Conservation (phyloP, 2,888 invertebrate species). For the Arge pagana region DNA sequence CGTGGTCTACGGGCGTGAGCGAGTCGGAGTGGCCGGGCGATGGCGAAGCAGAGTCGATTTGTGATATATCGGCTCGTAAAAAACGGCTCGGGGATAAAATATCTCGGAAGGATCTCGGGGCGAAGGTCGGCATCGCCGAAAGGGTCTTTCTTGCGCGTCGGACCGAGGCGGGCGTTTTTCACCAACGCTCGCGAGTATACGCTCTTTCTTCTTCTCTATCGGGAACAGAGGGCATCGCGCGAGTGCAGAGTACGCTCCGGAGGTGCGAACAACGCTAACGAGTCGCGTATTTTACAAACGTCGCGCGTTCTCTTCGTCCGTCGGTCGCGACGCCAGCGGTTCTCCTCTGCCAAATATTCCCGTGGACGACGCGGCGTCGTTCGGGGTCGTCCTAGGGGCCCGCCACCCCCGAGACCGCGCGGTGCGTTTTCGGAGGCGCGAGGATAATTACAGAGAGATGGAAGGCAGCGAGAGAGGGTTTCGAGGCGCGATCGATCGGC, state of each 20-base stretch:
- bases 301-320: slow-evolving; percentile 35
- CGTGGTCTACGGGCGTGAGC: slow-evolving; percentile 18
- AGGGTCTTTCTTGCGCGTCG: slow-evolving; percentile 39
- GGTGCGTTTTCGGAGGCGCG: slow-evolving; percentile 19
- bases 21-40: slow-evolving; percentile 5
- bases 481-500: too few species aligned
- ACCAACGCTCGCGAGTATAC: slow-evolving; percentile 6
- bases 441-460: slow-evolving; percentile 42
- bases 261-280: slow-evolving; percentile 59
- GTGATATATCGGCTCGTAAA: slow-evolving; percentile 59
- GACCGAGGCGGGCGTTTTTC: slow-evolving; percentile 1
- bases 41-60: slow-evolving; percentile 47
- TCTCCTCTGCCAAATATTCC: slow-evolving; percentile 30
- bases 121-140: slow-evolving; percentile 57
- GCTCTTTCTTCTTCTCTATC: neutral
- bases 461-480: too few species aligned
- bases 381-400: too few species aligned
- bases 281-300: slow-evolving; percentile 54
- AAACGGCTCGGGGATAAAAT: slow-evolving; percentile 57
- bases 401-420: too few species aligned
- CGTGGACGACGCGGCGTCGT: too few species aligned
- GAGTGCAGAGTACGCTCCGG: slow-evolving; percentile 23
- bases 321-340: slow-evolving; percentile 38
- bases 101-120: slow-evolving; percentile 54
- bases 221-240: slow-evolving; percentile 25